phyloP scores from a whole-genome alignment of 2,797 vertebrate species.

The Artibeus lituratus region DNA sequence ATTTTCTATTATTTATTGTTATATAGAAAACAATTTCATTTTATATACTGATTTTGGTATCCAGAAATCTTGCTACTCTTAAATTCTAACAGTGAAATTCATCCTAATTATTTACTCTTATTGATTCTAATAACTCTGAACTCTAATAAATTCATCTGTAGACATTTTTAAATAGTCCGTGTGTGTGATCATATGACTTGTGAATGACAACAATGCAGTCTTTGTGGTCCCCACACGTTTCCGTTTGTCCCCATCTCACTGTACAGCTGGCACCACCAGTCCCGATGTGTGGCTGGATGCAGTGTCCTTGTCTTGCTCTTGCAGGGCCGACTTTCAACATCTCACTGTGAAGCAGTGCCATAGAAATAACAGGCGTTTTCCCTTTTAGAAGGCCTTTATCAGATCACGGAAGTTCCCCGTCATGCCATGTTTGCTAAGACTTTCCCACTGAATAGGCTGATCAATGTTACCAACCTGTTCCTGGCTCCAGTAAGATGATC shows the following conservation, averaged over 20 bases:
- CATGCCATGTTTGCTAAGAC: background rate
- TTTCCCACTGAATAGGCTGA: background rate
- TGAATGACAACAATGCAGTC: background rate
- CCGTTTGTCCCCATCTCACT: background rate
- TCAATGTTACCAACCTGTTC: background rate
- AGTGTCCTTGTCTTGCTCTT: background rate
- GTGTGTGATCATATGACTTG: background rate
- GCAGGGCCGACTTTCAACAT: background rate
- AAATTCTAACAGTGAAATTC: background rate
- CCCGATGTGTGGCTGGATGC: background rate
- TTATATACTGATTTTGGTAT: background rate
- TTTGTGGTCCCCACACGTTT: background rate
- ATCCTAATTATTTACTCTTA: background rate
- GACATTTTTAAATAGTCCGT: background rate
- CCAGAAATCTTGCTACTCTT: background rate
- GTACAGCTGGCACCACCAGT: background rate
- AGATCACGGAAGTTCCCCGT: background rate
- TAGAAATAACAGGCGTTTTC: background rate
- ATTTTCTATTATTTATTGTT: background rate
- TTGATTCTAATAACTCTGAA: background rate
- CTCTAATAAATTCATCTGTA: background rate
- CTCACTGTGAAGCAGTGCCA: background rate
- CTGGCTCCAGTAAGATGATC: background rate
- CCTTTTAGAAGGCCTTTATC: background rate
- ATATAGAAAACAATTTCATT: background rate